These are phyloP conservation scores for Delphinus delphis DNA, from an alignment of 2,113 vertebrate species.

Conservation along the genomic window DNA sequence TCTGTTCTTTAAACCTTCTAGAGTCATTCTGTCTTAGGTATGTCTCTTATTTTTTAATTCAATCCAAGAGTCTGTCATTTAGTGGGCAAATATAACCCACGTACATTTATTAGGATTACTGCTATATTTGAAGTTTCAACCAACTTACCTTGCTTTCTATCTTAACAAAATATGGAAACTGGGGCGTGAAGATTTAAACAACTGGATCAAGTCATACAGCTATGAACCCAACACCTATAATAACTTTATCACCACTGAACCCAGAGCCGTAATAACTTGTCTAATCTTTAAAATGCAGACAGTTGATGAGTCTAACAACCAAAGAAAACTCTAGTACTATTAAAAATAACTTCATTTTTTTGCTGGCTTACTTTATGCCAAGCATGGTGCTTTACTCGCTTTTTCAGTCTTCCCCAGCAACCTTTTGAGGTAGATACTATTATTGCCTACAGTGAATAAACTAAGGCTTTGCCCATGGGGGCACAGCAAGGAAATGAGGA, in stretches of 20 bases:
- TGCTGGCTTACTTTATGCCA: background rate
- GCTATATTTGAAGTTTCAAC: background rate
- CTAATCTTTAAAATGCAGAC: constrained; percentile 4
- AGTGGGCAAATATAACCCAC: background rate
- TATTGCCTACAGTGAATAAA: background rate
- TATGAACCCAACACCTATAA: background rate
- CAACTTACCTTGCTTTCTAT: background rate
- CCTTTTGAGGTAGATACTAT: background rate
- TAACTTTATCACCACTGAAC: background rate
- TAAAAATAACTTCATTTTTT: background rate
- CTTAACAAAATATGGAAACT: background rate
- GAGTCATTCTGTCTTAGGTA: background rate
- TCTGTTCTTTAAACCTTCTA: background rate
- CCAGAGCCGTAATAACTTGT: background rate
- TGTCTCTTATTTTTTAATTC: background rate
- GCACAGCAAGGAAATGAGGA: background rate
- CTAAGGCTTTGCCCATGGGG: background rate
- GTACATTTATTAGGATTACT: background rate
- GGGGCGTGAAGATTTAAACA: background rate
- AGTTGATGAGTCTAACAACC: background rate
- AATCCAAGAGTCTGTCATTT: background rate
- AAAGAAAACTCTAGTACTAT: background rate
- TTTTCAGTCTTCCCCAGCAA: background rate
- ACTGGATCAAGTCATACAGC: background rate
- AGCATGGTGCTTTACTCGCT: background rate